Conservation (phyloP, 2,888 invertebrate genomes). For the Epinotia ramella region DNA sequence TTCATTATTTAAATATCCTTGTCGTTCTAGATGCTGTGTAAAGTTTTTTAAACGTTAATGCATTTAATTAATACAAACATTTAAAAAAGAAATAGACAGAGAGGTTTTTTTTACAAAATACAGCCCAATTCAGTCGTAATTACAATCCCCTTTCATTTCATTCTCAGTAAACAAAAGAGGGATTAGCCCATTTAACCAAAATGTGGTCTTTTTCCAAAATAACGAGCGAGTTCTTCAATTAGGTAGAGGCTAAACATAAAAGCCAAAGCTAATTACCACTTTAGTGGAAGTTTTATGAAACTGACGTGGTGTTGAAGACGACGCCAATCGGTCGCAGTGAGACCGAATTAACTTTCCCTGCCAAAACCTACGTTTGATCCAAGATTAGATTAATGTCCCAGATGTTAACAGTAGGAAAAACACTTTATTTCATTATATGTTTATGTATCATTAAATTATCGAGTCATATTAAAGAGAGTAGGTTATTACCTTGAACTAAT, state of each 20-base stretch:
- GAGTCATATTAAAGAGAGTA: too few relatives aligned
- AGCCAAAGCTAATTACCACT: not conserved
- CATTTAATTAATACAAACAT: too few relatives aligned
- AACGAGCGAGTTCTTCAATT: not conserved
- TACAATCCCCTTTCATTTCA: not conserved
- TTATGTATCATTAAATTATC: not conserved
- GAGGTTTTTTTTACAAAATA: conserved; percentile 1
- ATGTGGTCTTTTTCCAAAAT: not conserved
- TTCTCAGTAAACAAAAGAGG: conserved; percentile 13
- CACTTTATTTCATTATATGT: conserved; percentile 29
- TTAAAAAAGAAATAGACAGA: not conserved
- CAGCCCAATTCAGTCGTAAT: not conserved
- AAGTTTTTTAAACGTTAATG: not conserved
- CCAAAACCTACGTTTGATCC: conserved; percentile 62
- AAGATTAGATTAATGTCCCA: conserved; percentile 60
- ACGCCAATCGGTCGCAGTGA: conserved; percentile 52
- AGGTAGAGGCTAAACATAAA: not conserved
- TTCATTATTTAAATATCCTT: conserved; percentile 28
- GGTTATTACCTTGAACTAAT: too few relatives aligned
- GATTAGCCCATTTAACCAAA: conserved; percentile 10
- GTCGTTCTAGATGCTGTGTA: not conserved
- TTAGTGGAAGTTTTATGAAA: not conserved
- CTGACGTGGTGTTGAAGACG: conserved; percentile 26
- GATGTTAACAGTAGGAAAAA: conserved; percentile 35
- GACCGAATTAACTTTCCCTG: conserved; percentile 60